Base-by-base conservation (phyloP, 2,888 invertebrate genomes). In the Lasioglossum lativentre region DNA sequence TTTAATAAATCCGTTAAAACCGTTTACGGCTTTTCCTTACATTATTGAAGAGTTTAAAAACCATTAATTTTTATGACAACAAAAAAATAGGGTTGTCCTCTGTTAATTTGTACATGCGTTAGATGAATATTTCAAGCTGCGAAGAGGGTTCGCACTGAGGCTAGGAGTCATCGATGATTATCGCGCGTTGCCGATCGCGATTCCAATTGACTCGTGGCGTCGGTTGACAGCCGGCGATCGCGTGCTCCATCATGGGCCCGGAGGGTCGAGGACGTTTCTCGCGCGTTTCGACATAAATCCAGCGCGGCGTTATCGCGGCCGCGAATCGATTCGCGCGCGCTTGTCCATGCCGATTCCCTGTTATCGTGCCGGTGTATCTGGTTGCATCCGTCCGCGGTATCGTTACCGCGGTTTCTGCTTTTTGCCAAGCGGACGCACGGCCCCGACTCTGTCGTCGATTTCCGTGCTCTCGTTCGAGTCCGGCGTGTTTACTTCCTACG, bases 401-500 rank as follows among this genome's bases (percentile, higher is more conserved):
- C 78, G 77, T 86, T 86, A 72, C 72, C 71, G 72, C 72, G 85
- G 59, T 38, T 72, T 47, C 42, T 66, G 66, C 27, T 76, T 86
- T 82, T 79, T 78, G 40, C 56, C 47, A 12, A 16, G 68, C 27
- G 16, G 42, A 16, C 47, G 42, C 47, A 30, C 72, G n/a, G 30
- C n/a, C 45, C 52, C 52, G 59, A 23, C 66, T 75, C 3, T 52
- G 74, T 81, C 86, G 77, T 74, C 75, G 81, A 82, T 88, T 88
- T 86, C 86, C 88, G 82, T 81, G 79, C 77, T 70, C 85, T 42
- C 85, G 79, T 88, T 85, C 59, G 79, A 78, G 82, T 79, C 63
- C 85, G 47, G 42, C 86, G 86, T 84, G 88, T 86, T 90, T 84
- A 87, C 86, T 88, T 90, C 90, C 86, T 90, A 85, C 83, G 85